These are phyloP conservation scores for Rugalucina vietnamica DNA, from an alignment of 2,888 invertebrate species.

Conservation along the genomic window DNA sequence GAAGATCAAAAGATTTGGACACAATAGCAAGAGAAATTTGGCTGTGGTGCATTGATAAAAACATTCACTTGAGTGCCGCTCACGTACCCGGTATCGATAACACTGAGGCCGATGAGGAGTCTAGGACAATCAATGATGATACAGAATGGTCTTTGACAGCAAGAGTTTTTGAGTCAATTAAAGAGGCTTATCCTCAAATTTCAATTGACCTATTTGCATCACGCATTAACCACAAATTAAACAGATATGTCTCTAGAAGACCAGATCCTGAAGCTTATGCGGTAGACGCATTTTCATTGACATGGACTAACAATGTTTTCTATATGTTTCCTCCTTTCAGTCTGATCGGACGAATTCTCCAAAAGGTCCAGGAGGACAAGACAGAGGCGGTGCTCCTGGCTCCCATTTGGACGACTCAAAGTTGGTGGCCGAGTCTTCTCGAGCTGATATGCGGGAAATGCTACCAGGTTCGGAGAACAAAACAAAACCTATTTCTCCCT, in stretches of 20 bases:
- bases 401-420: conserved; percentile 34
- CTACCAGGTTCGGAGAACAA: conserved; percentile 2
- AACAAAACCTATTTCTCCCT: conserved; percentile 8
- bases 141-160: conserved; percentile 34
- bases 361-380: conserved; percentile 21
- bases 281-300: conserved; percentile 25
- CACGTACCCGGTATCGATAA: conserved; percentile 36
- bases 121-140: conserved; percentile 32
- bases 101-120: conserved; percentile 26
- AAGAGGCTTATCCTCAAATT: background rate
- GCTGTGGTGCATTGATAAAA: conserved; percentile 36
- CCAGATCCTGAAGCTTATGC: conserved; percentile 46
- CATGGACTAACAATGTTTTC: conserved; percentile 10
- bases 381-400: conserved; percentile 21
- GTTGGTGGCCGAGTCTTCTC: conserved; percentile 22
- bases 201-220: conserved; percentile 45
- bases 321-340: conserved; percentile 51
- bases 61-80: conserved; percentile 26
- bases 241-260: conserved; percentile 30
- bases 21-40: conserved; percentile 22
- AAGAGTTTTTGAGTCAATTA: conserved; percentile 5
- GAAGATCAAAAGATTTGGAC: conserved; percentile 5
- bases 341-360: conserved; percentile 15
- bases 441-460: background rate
- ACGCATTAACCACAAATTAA: conserved; percentile 35